These are phyloP conservation scores for Chroicocephalus ridibundus DNA, from an alignment of 2,113 vertebrate genomes.

Conservation along the genomic window DNA sequence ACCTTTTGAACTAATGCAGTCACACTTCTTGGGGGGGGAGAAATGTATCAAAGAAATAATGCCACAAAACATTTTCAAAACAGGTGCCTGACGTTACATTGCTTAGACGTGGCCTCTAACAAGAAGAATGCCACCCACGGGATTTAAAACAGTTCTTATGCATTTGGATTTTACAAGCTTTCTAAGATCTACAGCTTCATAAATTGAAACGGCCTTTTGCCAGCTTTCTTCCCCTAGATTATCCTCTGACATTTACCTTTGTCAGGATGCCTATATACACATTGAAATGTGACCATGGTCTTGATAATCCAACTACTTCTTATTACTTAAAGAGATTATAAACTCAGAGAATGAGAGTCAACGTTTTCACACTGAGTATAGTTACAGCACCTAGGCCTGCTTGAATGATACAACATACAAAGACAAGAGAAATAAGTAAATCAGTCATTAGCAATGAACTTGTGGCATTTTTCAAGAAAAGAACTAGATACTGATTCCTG, in stretches of 20 bases:
- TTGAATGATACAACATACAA: background rate
- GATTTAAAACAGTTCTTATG: background rate
- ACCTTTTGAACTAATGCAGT: background rate
- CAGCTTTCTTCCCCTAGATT: background rate
- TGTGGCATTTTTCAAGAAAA: background rate
- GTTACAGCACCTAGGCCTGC: background rate
- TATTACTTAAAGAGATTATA: background rate
- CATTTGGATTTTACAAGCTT: background rate
- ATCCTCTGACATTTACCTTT: background rate
- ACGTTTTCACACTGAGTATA: background rate
- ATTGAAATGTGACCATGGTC: background rate
- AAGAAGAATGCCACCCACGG: background rate
- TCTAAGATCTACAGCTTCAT: background rate
- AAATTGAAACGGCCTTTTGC: background rate
- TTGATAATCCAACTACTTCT: background rate
- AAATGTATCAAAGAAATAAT: background rate
- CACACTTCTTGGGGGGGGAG: rapidly evolving
- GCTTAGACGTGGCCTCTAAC: background rate
- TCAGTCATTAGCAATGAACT: background rate
- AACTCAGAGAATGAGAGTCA: background rate
- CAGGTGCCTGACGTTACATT: background rate
- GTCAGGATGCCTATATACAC: background rate
- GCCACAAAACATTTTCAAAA: background rate
- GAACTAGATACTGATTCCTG: background rate
- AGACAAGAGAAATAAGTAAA: background rate